Conservation (phyloP, 2,797 vertebrate genomes). For the Macropodus opercularis region DNA sequence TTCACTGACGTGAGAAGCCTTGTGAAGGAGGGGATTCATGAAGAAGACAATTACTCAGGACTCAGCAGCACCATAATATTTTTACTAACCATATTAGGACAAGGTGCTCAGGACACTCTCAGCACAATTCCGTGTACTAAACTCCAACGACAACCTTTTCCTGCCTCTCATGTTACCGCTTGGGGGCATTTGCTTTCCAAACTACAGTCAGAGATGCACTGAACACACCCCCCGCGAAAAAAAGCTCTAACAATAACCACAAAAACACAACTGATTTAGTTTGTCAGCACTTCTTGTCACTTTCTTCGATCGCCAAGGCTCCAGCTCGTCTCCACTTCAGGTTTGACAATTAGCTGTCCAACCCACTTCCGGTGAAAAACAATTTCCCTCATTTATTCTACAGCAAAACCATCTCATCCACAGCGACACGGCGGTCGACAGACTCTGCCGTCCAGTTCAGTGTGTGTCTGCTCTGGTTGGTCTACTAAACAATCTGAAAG, state of each 20-base stretch:
- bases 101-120: slow-evolving; percentile 16
- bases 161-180: neutral
- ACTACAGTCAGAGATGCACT: neutral
- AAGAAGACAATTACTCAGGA: slow-evolving; percentile 15
- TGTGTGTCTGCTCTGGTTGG: neutral
- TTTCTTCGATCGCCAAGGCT: slow-evolving; percentile 1
- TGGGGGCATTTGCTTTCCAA: neutral
- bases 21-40: neutral
- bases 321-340: slow-evolving; percentile 4
- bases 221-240: neutral
- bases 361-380: slow-evolving; percentile 20
- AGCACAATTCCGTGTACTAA: too few species aligned
- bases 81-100: slow-evolving; percentile 41
- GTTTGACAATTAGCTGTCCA: slow-evolving; percentile 57
- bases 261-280: slow-evolving; percentile 4
- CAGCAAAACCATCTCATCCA: slow-evolving; percentile 18
- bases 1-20: slow-evolving; percentile 38
- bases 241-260: neutral
- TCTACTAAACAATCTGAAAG: slow-evolving; percentile 3
- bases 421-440: slow-evolving; percentile 15
- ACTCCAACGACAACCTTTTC: slow-evolving; percentile 1
- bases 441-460: neutral
- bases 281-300: neutral
- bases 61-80: neutral
- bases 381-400: slow-evolving; percentile 11